These are phyloP conservation scores for Callospermophilus lateralis DNA, from an alignment of 2,113 vertebrate species.

Conservation along the genomic window DNA sequence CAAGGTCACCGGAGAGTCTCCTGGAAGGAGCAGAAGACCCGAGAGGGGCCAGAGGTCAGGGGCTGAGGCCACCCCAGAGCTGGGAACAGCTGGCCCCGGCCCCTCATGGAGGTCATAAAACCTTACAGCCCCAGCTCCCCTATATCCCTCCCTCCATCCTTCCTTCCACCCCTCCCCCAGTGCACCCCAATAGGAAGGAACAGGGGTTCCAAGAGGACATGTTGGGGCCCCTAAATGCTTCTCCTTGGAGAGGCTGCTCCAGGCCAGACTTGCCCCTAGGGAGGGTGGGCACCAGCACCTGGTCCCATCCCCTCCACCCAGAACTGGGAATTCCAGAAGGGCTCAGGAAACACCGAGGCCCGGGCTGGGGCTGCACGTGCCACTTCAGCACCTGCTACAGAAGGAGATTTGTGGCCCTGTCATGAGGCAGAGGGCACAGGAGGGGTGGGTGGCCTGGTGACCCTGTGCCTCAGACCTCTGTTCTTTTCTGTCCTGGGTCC, in stretches of 20 bases:
- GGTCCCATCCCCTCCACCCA: too few species aligned
- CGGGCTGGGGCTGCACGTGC: background rate
- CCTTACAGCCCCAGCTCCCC: background rate
- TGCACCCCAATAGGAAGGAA: background rate
- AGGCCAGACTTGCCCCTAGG: background rate
- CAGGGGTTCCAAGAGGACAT: background rate
- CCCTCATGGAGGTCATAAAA: background rate
- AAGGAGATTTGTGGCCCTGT: background rate
- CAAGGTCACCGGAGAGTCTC: accelerated
- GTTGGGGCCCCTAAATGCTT: background rate
- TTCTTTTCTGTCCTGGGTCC: too few species aligned
- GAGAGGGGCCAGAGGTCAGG: background rate
- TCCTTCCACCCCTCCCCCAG: too few species aligned
- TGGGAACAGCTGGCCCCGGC: background rate
- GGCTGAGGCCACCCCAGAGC: too few species aligned
- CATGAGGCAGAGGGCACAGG: too few species aligned
- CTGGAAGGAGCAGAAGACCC: background rate
- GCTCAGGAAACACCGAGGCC: background rate
- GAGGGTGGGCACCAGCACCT: background rate
- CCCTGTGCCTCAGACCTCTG: background rate
- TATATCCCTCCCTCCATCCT: background rate
- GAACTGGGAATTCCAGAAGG: background rate
- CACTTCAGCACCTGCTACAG: background rate
- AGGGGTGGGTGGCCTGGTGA: accelerated
- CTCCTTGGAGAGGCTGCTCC: background rate